These are phyloP conservation scores for Drosophila flavopinicola DNA, from an alignment of 2,888 invertebrate genomes.

Conservation along the genomic window DNA sequence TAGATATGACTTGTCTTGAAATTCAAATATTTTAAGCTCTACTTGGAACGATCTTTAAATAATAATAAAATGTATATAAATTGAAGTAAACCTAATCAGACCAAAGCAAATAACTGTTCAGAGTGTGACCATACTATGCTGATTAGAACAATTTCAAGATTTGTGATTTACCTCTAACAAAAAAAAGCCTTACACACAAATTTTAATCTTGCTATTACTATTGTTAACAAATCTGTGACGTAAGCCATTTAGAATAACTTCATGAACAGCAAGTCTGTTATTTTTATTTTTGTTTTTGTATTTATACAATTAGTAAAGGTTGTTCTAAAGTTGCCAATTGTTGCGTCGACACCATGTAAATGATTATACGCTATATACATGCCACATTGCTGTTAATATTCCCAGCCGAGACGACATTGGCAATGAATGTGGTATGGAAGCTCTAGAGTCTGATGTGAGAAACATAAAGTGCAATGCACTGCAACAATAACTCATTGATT, in stretches of 20 bases:
- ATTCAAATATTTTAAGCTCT: too few species aligned
- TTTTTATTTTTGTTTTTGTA: not conserved
- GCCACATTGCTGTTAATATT: slow-evolving; percentile 6
- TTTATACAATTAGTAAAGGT: slow-evolving; percentile 1
- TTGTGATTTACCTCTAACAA: too few species aligned
- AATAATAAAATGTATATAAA: too few species aligned
- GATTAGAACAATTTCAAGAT: too few species aligned
- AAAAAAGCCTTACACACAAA: too few species aligned
- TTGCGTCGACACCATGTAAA: slow-evolving; percentile 15
- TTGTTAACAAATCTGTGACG: slow-evolving; percentile 1
- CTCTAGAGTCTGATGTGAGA: not conserved
- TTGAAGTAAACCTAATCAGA: too few species aligned
- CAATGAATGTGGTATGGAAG: slow-evolving; percentile 19
- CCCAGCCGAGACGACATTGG: slow-evolving; percentile 29
- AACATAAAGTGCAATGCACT: slow-evolving; percentile 28
- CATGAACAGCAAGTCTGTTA: not conserved
- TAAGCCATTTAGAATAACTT: not conserved
- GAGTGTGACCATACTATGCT: too few species aligned
- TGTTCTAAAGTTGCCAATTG: slow-evolving; percentile 9
- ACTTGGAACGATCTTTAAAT: too few species aligned
- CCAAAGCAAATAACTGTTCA: too few species aligned
- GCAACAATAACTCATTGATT: not conserved
- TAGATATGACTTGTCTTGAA: too few species aligned
- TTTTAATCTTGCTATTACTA: too few species aligned
- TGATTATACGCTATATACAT: slow-evolving; percentile 14